phyloP scores from a whole-genome alignment of 2,888 invertebrate genomes.

The Panzeria rudis region DNA sequence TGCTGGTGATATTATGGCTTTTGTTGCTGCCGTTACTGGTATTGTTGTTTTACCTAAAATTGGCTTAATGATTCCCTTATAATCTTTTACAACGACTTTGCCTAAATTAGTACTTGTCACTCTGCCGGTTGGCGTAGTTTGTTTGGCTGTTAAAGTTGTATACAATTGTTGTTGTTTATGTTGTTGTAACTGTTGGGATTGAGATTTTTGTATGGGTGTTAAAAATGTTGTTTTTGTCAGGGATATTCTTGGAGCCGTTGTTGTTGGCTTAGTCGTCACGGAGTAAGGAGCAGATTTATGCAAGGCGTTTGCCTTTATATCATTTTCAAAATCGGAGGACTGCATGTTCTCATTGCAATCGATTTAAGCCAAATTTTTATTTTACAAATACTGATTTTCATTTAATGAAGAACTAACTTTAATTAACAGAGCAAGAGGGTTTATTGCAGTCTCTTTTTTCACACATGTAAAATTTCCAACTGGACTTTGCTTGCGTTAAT shows the following conservation, averaged over 20 bases:
- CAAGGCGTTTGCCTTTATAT: conserved; percentile 62
- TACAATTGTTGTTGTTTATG: conserved; percentile 57
- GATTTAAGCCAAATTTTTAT: conserved; percentile 16
- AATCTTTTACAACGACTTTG: conserved; percentile 59
- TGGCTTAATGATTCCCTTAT: conserved; percentile 60
- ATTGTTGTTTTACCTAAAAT: conserved; percentile 37
- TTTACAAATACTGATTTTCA: not conserved
- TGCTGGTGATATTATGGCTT: not conserved
- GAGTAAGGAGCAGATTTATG: conserved; percentile 41
- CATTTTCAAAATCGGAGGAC: conserved; percentile 67
- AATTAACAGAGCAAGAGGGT: conserved; percentile 5
- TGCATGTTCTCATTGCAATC: conserved; percentile 63
- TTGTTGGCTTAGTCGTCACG: conserved; percentile 24
- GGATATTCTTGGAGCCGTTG: conserved; percentile 52
- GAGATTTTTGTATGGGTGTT: conserved; percentile 65
- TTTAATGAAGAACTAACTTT: conserved; percentile 49
- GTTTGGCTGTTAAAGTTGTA: conserved; percentile 67
- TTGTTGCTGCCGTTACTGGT: conserved; percentile 10
- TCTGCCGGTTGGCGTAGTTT: conserved; percentile 44
- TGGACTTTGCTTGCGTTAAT: conserved; percentile 23
- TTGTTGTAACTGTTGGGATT: conserved; percentile 34
- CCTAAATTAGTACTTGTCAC: conserved; percentile 48
- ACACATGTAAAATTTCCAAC: conserved; percentile 37
- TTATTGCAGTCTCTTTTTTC: conserved; percentile 20
- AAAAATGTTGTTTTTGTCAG: conserved; percentile 69